Base-by-base conservation (phyloP, 2,797 vertebrate species). In the Podargus strigoides region DNA sequence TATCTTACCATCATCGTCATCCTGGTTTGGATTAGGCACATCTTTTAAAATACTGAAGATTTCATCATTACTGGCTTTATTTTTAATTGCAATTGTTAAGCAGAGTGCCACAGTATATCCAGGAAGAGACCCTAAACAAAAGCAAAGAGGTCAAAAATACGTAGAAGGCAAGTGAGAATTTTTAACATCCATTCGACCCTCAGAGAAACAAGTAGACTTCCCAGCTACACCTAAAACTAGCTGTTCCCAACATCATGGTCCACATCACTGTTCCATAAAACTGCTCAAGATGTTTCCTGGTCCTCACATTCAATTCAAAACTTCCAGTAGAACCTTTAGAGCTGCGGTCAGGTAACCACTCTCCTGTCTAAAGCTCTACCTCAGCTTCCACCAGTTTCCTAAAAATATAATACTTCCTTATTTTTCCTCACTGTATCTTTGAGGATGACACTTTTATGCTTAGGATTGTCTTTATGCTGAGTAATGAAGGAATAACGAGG, bases 11-110 rank as follows among this genome's bases (percentile, higher is more conserved):
- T 99, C 99, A 19, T 99, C 99, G 6, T 99, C 99, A 50, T 99
- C 99, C 96, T 99, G 99, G 97, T 99, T 99, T 66, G 99, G 99
- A 97, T 99, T 99, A 87, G 99, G 99, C 62, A 99, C 98, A 13
- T 99, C 99, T 97, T 99, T 99, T 80, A 99, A 98, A 96, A 98
- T 97, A 78, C 98, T 96, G 90, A 99, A 98, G 97, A 99, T 99
- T 97, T 99, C 99, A 34, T 99, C 99, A 37, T 98, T 99, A 93
- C 98, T 97, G 22, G 99, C 99, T 90, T 99, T 98, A 96, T 99
- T 99, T 98, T 99, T 99, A 97, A 99, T 99, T 83, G 98, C 98
- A 37, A 99, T 99, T 69, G 97, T 97, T 52, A 99, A 97, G 32
- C 98, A 98, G 68, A 98, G 96, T 34, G 99, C 98, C 72, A 98